A percentile compares a stretch with the other conserved stretches of the same genome.
These are phyloP conservation scores for Gastrophryne carolinensis DNA, from an alignment of 2,797 vertebrate genomes.

Conservation along the genomic window DNA sequence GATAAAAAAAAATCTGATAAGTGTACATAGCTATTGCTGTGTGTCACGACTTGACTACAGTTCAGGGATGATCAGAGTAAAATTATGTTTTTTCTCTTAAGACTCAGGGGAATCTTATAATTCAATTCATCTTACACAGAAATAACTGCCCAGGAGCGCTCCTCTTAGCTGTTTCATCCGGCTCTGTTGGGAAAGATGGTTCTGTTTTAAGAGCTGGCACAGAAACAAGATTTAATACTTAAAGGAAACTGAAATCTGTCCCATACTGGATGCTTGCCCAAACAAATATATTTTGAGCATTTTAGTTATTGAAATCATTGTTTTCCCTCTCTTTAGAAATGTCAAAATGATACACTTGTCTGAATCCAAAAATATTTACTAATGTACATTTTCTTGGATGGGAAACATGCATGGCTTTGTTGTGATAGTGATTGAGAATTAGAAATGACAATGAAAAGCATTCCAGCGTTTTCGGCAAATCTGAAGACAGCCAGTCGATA, in stretches of 20 bases:
- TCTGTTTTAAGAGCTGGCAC: conserved; percentile 59
- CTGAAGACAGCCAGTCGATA: background rate
- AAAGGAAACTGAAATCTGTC: conserved; percentile 54
- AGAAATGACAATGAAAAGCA: background rate
- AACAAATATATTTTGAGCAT: conserved; percentile 55
- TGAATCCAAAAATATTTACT: conserved; percentile 30
- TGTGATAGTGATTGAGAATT: background rate
- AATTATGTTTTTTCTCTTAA: conserved; percentile 64
- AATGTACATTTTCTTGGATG: conserved; percentile 5
- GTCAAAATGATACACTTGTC: conserved; percentile 51
- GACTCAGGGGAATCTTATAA: conserved; percentile 63
- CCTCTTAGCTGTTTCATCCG: conserved; percentile 57
- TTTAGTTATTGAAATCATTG: conserved; percentile 53
- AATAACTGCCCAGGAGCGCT: conserved; percentile 65
- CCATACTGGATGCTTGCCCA: conserved; percentile 56
- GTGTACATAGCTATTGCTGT: conserved; percentile 62
- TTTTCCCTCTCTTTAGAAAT: conserved; percentile 39
- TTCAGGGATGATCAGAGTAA: conserved; percentile 66
- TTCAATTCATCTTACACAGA: conserved; percentile 67
- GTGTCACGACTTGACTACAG: conserved; percentile 68
- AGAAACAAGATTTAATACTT: conserved; percentile 56
- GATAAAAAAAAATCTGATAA: conserved; percentile 62
- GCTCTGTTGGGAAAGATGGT: conserved; percentile 36
- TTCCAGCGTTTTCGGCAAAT: background rate
- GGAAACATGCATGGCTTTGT: background rate